phyloP scores from a whole-genome alignment of 1,140 invertebrate species.

The Scaptomyza pallida region DNA sequence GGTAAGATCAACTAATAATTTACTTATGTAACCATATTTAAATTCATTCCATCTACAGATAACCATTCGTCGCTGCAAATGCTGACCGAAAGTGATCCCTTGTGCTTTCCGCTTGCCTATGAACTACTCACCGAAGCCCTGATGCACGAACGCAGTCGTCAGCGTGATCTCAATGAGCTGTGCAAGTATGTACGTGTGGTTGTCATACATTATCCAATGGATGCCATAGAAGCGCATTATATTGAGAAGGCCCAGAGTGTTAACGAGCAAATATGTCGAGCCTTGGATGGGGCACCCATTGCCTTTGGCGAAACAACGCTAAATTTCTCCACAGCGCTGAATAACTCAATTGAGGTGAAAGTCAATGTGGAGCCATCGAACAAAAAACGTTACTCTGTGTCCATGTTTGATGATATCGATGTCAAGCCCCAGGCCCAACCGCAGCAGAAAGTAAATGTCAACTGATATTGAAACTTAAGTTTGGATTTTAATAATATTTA shows the following conservation, averaged over 20 bases:
- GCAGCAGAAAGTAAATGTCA: slow-evolving; percentile 49
- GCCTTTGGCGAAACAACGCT: slow-evolving; percentile 59
- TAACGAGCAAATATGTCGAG: slow-evolving; percentile 68
- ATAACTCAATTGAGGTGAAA: slow-evolving; percentile 57
- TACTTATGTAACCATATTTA: neutral
- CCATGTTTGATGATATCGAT: slow-evolving; percentile 76
- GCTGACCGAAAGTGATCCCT: slow-evolving; percentile 62
- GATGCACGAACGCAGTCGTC: slow-evolving; percentile 35
- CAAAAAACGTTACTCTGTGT: slow-evolving; percentile 72
- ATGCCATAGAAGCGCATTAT: slow-evolving; percentile 62
- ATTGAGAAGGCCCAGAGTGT: slow-evolving; percentile 43
- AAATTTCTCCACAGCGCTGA: slow-evolving; percentile 66
- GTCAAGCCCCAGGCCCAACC: slow-evolving; percentile 54
- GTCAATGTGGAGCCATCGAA: slow-evolving; percentile 2
- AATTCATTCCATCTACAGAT: slow-evolving; percentile 18
- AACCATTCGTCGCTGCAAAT: slow-evolving; percentile 44
- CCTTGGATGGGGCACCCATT: slow-evolving; percentile 52
- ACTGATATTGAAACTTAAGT: neutral
- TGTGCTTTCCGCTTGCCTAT: slow-evolving; percentile 71
- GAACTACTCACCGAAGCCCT: slow-evolving; percentile 61
- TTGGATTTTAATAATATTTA: neutral
- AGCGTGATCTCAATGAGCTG: slow-evolving; percentile 60
- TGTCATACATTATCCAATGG: slow-evolving; percentile 53
- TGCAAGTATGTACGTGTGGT: slow-evolving; percentile 68
- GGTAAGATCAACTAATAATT: slow-evolving; percentile 25